phyloP scores from a whole-genome alignment of 2,113 vertebrate species.

The Phasianus colchicus region DNA sequence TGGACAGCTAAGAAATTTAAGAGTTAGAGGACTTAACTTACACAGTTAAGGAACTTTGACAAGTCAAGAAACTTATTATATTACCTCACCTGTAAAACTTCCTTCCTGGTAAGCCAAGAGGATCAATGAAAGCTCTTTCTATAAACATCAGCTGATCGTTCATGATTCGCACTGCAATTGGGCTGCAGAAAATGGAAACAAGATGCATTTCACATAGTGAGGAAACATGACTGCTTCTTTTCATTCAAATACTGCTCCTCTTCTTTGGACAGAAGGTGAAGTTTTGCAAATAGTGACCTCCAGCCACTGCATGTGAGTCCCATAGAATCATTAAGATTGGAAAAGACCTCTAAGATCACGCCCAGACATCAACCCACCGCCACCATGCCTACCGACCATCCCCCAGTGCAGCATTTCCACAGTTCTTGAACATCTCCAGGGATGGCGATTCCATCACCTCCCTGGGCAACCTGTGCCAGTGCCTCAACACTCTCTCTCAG shows the following conservation, averaged over 20 bases:
- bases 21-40: neutral
- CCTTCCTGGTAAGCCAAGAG: slow-evolving; percentile 90
- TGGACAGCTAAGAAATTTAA: neutral
- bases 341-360: too few relatives aligned
- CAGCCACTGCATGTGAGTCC: neutral
- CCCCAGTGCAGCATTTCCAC: too few relatives aligned
- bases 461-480: too few relatives aligned
- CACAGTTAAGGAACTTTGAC: neutral
- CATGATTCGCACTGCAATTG: slow-evolving; percentile 79
- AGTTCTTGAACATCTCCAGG: too few relatives aligned
- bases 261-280: neutral
- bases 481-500: too few relatives aligned
- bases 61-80: neutral
- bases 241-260: neutral
- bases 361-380: too few relatives aligned
- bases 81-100: slow-evolving; percentile 90
- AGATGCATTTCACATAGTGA: neutral
- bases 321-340: too few relatives aligned
- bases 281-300: neutral
- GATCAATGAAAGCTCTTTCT: slow-evolving; percentile 93
- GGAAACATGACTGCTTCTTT: neutral
- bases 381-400: too few relatives aligned
- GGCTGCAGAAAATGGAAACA: slow-evolving; percentile 53
- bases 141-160: slow-evolving; percentile 95
- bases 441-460: too few relatives aligned